These are phyloP conservation scores for Anorthoa munda DNA, from an alignment of 2,888 invertebrate genomes.

Conservation along the genomic window DNA sequence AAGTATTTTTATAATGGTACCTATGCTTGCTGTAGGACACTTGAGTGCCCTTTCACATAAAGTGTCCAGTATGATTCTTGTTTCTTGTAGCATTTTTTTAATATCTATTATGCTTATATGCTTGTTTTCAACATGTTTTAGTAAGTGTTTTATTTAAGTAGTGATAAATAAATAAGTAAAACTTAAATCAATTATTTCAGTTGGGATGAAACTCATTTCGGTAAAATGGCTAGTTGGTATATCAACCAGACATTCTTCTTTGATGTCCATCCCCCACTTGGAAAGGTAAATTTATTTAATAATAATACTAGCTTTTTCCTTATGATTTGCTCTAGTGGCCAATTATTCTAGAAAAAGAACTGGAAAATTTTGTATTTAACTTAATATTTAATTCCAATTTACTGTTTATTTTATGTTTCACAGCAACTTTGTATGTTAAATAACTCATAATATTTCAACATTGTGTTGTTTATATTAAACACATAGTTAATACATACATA, in stretches of 20 bases:
- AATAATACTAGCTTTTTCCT: not conserved
- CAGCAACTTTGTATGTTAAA: not conserved
- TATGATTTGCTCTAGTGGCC: no score
- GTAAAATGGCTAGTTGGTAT: slow-evolving; percentile 99
- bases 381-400: not conserved
- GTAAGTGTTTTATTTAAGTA: not conserved
- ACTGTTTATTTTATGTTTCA: not conserved
- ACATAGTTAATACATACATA: slow-evolving; percentile 17
- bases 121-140: no score
- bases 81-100: not conserved
- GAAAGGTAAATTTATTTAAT: slow-evolving; percentile 93
- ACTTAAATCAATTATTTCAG: slow-evolving; percentile 85
- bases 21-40: not conserved
- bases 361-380: not conserved
- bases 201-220: slow-evolving; percentile 99
- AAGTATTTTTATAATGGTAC: not conserved
- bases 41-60: no score
- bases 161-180: not conserved
- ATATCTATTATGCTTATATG: no score
- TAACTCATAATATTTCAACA: not conserved
- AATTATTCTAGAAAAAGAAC: no score
- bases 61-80: not conserved
- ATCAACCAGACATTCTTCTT: slow-evolving; percentile 99
- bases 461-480: not conserved
- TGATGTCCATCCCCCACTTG: slow-evolving; percentile 99